Evolutionary conservation across 2,888 invertebrate genomes (phyloP), one percentile per base, ranked within the genome.

Genomic region (Sturmia bella): DNA sequence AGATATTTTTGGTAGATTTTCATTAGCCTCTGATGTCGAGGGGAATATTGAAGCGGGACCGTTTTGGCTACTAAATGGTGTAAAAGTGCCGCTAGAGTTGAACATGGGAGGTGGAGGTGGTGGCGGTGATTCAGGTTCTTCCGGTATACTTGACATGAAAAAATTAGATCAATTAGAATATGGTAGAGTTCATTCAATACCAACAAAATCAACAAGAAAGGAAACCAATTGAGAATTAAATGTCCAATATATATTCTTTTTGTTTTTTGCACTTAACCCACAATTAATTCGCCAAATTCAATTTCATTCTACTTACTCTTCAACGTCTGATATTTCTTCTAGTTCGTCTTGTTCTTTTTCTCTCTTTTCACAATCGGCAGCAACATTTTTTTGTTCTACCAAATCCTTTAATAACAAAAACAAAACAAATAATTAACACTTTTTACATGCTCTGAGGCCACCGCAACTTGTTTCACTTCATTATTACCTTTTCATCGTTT

Each of bases 301-400:
- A 56, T 56, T 48, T 24, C 32, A n/a, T 45, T n/a, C 7, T 61
- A 88, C 89, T 89, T 88, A 90, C 90, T 89, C 89, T 83, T 90
- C 90, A 2, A 78, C 83, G 76, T 90, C 89, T 9, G 90, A 90
- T 63, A 90, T 89, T 80, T 89, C 89, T 80, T 90, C 90, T 13
- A 89, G 86, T 75, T 88, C 87, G 69, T 86, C 85, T 7, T 84
- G 73, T 83, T 83, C 64, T 70, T 85, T 80, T 41, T 63, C 57
- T 32, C 32, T 32, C 6, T 32, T 32, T 32, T 32, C 32, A 32
- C 32, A 32, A 19, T 37, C 61, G 50, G 21, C 75, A 21, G n/a
- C 37, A 57, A n/a, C 19, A 68, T 70, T 63, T 75, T 61, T 63
- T 76, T 83, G 57, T 56, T 70, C 59, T 64, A 45, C 63, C 27